These are phyloP conservation scores for Hydropsyche tenuis DNA, from an alignment of 1,140 invertebrate species.

Conservation along the genomic window DNA sequence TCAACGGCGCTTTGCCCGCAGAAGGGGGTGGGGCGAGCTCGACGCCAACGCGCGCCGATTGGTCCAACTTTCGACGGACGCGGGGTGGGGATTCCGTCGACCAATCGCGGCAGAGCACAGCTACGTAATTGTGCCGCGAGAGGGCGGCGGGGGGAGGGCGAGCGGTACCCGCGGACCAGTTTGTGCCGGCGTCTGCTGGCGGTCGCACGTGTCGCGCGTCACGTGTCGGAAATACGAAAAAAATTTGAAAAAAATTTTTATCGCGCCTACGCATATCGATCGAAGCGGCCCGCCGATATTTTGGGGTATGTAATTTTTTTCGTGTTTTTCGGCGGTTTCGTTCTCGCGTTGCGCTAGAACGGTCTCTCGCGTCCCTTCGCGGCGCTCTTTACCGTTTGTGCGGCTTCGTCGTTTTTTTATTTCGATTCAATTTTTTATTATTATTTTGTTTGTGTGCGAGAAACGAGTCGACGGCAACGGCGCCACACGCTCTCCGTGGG, in stretches of 20 bases:
- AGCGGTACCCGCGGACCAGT: background rate
- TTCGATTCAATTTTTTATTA: background rate
- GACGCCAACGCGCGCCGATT: background rate
- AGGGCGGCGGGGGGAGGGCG: background rate
- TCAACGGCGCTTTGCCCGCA: background rate
- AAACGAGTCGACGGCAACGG: conserved; percentile 28
- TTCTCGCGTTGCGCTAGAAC: no score
- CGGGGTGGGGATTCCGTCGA: background rate
- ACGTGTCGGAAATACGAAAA: background rate
- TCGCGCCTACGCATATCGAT: no score
- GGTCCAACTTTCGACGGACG: background rate
- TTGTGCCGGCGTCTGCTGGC: conserved; percentile 5
- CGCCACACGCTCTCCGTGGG: conserved; percentile 32
- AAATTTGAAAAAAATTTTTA: no score
- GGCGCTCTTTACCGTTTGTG: background rate
- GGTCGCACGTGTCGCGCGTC: background rate
- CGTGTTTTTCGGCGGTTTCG: background rate
- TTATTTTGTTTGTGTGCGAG: conserved; percentile 1
- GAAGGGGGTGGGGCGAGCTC: conserved; percentile 3
- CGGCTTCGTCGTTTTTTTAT: background rate
- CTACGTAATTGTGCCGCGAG: background rate
- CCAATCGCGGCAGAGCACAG: background rate
- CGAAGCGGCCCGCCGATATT: no score
- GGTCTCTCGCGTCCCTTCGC: background rate
- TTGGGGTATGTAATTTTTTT: no score